Evolutionary conservation across 2,797 vertebrate species (phyloP).

Genomic region (Channallabes apus): DNA sequence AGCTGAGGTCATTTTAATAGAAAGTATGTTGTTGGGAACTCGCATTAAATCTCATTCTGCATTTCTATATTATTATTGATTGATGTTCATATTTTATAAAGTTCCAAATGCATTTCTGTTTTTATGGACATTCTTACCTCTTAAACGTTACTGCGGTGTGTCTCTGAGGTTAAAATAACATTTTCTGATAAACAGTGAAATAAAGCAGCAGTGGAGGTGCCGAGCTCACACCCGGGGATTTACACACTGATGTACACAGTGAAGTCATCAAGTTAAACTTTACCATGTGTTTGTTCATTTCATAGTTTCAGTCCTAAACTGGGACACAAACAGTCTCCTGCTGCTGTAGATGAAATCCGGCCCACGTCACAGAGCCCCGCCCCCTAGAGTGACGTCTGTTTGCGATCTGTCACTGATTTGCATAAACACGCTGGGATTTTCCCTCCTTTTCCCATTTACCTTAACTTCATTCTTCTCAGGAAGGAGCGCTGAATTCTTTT

Average conservation of each 20-base stretch:
- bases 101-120: not conserved
- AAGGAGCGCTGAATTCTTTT: not conserved
- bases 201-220: not conserved
- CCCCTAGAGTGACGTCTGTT: constrained; percentile 21
- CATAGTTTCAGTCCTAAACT: not conserved
- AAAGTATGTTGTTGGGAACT: not conserved
- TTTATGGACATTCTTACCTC: not conserved
- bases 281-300: not conserved
- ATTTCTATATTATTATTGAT: too few species aligned
- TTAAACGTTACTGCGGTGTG: not conserved
- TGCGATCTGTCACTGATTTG: constrained; percentile 22
- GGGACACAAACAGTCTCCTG: not conserved
- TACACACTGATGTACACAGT: not conserved
- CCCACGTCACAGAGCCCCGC: not conserved
- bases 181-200: not conserved
- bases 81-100: not conserved
- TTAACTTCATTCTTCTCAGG: constrained; percentile 27
- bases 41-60: not conserved
- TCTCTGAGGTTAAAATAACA: not conserved
- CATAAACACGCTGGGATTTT: constrained; percentile 53
- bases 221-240: not conserved
- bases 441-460: constrained; percentile 39
- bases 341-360: not conserved
- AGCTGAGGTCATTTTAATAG: not conserved
- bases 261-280: not conserved